Evolutionary conservation across 2,888 invertebrate genomes (phyloP).

Genomic region (Nebria brevicollis): DNA sequence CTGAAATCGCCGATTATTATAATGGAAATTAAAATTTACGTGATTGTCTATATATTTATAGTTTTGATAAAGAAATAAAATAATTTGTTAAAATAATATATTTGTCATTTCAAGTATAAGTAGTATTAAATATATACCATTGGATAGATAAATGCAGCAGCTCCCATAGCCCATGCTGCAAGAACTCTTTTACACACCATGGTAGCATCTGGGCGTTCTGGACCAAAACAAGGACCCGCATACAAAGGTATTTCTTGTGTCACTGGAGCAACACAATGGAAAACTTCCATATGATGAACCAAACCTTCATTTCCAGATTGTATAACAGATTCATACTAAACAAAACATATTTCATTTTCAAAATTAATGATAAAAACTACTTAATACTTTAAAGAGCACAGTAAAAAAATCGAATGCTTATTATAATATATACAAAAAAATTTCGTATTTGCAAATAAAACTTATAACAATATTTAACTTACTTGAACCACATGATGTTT

Average conservation of each 20-base stretch:
- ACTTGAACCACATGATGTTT: conserved; percentile 85
- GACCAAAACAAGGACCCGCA: conserved; percentile 84
- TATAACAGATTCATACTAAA: conserved; percentile 87
- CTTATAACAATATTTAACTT: conserved; percentile 41
- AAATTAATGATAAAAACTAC: background rate
- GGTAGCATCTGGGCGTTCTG: conserved; percentile 77
- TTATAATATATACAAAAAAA: background rate
- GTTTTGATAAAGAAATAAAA: no score
- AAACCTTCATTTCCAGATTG: conserved; percentile 82
- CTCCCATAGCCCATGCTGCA: conserved; percentile 99
- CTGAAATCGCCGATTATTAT: no score
- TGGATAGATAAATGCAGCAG: conserved; percentile 85
- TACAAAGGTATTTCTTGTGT: conserved; percentile 78
- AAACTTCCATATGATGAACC: conserved; percentile 99
- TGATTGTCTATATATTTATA: no score
- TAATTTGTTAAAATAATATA: no score
- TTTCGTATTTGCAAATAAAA: conserved; percentile 1
- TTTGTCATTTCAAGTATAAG: no score
- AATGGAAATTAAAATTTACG: no score
- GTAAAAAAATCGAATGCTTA: background rate
- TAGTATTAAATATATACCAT: conserved; percentile 59
- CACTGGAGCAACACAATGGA: conserved; percentile 85
- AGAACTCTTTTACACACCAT: conserved; percentile 86
- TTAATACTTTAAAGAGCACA: no score
- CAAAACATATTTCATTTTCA: conserved; percentile 30